Percentiles rank a stretch among this genome's conserved stretches.
These are phyloP conservation scores for Parotocinclus haroldoi DNA, from an alignment of 2,797 vertebrate species.

Conservation along the genomic window DNA sequence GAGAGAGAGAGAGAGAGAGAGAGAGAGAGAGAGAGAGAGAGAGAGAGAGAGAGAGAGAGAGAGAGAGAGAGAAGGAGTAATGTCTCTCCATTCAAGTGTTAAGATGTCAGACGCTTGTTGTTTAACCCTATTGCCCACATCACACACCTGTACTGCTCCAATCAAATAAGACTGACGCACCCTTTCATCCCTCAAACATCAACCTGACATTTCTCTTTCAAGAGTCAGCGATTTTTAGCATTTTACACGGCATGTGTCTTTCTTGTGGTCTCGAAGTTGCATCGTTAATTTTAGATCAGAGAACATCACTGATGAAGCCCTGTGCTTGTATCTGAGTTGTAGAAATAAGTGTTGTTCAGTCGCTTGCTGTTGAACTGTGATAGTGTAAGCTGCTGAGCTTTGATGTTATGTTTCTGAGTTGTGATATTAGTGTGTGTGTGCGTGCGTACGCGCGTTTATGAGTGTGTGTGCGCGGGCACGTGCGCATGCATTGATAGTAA, in stretches of 20 bases:
- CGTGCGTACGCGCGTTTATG: too few species aligned
- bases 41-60: too few species aligned
- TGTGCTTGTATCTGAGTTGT: background rate
- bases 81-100: background rate
- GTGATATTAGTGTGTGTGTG: too few species aligned
- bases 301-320: conserved; percentile 30
- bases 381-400: too few species aligned
- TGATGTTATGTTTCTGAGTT: too few species aligned
- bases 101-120: conserved; percentile 10
- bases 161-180: conserved; percentile 10
- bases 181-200: conserved; percentile 29
- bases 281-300: conserved; percentile 39
- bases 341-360: too few species aligned
- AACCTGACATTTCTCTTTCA: conserved; percentile 25
- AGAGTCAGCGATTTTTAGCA: conserved; percentile 36
- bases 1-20: too few species aligned
- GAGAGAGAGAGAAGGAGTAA: background rate
- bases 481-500: too few species aligned
- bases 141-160: conserved; percentile 31
- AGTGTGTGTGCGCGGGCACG: too few species aligned
- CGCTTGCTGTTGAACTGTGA: too few species aligned
- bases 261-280: conserved; percentile 38
- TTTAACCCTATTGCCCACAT: conserved; percentile 29
- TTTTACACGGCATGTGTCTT: conserved; percentile 34
- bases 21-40: too few species aligned